phyloP scores from a whole-genome alignment of 2,797 vertebrate species.

The Cheirogaleus major region DNA sequence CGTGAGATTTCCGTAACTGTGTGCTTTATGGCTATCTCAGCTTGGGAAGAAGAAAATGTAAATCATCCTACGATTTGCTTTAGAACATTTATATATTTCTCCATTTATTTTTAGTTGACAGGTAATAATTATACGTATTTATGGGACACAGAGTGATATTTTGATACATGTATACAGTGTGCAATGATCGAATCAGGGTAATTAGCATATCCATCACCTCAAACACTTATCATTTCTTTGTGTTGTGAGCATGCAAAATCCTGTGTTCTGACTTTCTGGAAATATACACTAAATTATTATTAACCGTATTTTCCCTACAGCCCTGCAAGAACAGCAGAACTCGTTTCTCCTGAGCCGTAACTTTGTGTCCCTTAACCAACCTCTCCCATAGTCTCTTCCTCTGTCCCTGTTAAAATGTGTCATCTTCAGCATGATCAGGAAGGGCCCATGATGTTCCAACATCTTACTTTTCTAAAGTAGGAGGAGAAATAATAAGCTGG shows the following conservation, averaged over 20 bases:
- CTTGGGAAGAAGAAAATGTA: neutral
- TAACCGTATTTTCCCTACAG: neutral
- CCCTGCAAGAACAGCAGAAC: neutral
- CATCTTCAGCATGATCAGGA: neutral
- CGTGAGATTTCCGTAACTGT: neutral
- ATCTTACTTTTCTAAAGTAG: neutral
- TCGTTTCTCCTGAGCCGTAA: neutral
- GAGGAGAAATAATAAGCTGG: no score
- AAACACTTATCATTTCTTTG: neutral
- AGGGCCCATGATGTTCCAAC: accelerated
- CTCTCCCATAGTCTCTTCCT: no score
- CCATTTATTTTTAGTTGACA: neutral
- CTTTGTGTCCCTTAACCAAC: neutral
- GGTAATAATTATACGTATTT: neutral
- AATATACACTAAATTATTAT: neutral
- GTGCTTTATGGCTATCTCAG: neutral
- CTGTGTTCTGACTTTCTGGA: neutral
- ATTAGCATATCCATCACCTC: neutral
- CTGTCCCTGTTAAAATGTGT: neutral
- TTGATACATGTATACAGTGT: neutral
- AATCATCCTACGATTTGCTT: neutral
- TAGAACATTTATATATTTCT: neutral
- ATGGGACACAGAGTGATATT: neutral
- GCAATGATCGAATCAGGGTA: neutral
- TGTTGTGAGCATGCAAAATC: neutral